Percentiles rank a stretch among this genome's conserved stretches.
These are phyloP conservation scores for Isichthys henryi DNA, from an alignment of 2,113 vertebrate genomes.

Conservation along the genomic window DNA sequence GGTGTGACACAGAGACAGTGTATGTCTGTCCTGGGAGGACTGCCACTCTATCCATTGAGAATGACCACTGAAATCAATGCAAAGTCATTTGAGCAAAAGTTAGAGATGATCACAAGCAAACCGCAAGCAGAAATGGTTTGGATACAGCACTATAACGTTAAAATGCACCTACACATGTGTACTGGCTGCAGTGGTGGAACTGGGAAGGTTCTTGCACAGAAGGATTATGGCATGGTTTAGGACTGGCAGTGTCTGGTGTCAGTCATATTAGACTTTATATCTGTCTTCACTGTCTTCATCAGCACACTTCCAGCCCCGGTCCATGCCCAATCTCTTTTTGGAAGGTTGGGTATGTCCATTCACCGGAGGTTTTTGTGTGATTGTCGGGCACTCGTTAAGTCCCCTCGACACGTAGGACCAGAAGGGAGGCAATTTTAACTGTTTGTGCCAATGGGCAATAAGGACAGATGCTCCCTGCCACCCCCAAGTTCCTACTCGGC, in stretches of 20 bases:
- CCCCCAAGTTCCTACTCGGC: background rate
- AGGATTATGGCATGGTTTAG: background rate
- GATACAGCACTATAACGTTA: background rate
- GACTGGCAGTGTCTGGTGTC: background rate
- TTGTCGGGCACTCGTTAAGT: background rate
- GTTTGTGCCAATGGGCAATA: background rate
- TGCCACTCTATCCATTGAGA: conserved; percentile 44
- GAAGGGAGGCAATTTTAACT: background rate
- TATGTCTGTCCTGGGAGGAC: conserved; percentile 46
- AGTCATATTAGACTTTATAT: background rate
- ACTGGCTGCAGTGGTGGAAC: background rate
- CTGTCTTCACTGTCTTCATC: background rate
- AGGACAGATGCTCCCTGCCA: background rate
- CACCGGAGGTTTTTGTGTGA: background rate
- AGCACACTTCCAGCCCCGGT: background rate
- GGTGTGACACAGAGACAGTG: conserved; percentile 43
- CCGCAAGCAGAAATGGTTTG: background rate
- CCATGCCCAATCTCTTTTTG: background rate
- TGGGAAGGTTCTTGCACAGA: background rate
- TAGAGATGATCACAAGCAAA: background rate
- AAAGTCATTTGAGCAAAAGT: background rate
- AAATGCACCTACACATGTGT: background rate
- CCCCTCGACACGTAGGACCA: background rate
- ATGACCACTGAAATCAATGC: conserved; percentile 49
- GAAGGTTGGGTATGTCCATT: background rate